These are phyloP conservation scores for Polypedilum pembai DNA, from an alignment of 1,140 invertebrate genomes.

Conservation along the genomic window DNA sequence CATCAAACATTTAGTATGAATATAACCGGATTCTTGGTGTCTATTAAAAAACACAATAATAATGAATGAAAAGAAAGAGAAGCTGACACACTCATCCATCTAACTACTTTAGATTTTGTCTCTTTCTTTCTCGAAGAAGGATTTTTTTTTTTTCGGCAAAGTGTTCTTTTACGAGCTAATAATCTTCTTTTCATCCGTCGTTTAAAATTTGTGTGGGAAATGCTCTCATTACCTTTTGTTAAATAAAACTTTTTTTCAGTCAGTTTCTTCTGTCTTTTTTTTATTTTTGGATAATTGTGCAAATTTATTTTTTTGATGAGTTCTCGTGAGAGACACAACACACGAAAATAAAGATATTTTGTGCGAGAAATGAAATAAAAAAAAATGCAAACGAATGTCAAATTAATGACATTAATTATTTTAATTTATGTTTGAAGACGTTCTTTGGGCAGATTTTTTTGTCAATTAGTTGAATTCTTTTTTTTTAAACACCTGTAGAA, in stretches of 20 bases:
- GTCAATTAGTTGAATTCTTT: background rate
- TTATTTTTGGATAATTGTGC: background rate
- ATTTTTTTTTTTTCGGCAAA: background rate
- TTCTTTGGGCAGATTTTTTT: constrained; percentile 10
- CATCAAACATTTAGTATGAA: too few species aligned
- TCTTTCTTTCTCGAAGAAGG: too few species aligned
- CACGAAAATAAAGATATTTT: background rate
- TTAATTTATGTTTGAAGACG: constrained; percentile 21
- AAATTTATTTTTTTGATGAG: constrained; percentile 5
- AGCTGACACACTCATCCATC: too few species aligned
- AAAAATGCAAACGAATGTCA: constrained; percentile 9
- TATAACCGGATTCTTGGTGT: too few species aligned
- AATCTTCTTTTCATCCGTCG: background rate
- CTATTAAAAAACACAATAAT: too few species aligned
- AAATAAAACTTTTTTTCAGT: background rate
- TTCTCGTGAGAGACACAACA: constrained; percentile 6
- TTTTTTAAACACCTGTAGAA: background rate
- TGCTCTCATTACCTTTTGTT: constrained; percentile 25
- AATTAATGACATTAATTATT: constrained; percentile 24
- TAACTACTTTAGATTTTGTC: too few species aligned
- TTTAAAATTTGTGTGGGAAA: background rate
- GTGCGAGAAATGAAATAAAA: background rate
- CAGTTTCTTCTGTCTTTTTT: background rate
- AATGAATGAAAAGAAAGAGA: too few species aligned
- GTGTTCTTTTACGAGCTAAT: constrained; percentile 12